These are phyloP conservation scores for Erinaceus europaeus DNA, from an alignment of 2,113 vertebrate genomes.

Conservation along the genomic window DNA sequence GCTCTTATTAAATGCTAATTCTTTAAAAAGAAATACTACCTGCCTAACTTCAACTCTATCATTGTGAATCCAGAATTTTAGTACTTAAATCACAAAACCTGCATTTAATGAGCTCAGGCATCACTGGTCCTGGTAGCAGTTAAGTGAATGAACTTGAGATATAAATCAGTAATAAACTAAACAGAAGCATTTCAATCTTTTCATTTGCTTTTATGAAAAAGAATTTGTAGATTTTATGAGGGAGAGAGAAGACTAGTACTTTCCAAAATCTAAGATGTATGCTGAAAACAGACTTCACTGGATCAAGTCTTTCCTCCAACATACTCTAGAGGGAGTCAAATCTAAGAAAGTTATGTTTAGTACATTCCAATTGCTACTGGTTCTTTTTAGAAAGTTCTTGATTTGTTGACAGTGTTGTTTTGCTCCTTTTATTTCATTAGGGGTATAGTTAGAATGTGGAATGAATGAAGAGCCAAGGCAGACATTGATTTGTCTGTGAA, in stretches of 20 bases:
- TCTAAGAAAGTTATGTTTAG: constrained; percentile 87
- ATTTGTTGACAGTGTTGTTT: constrained; percentile 72
- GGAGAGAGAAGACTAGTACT: background rate
- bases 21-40: background rate
- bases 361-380: constrained; percentile 62
- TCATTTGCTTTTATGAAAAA: background rate
- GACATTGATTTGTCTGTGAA: background rate
- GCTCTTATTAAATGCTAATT: constrained; percentile 9
- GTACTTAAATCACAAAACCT: background rate
- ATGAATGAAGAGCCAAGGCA: background rate
- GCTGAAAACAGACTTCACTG: constrained; percentile 59
- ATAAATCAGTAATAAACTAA: constrained; percentile 1
- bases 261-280: constrained; percentile 33
- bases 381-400: constrained; percentile 69
- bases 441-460: background rate
- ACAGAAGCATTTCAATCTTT: background rate
- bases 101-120: constrained; percentile 5
- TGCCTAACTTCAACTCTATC: background rate
- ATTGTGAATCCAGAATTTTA: constrained; percentile 29
- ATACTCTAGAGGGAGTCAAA: constrained; percentile 98
- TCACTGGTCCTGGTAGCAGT: background rate
- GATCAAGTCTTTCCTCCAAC: constrained; percentile 81
- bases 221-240: background rate
- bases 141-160: background rate
- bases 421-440: constrained; percentile 63